Base-by-base conservation (phyloP, 2,113 vertebrate species). In the Cyprinodon variegatus region DNA sequence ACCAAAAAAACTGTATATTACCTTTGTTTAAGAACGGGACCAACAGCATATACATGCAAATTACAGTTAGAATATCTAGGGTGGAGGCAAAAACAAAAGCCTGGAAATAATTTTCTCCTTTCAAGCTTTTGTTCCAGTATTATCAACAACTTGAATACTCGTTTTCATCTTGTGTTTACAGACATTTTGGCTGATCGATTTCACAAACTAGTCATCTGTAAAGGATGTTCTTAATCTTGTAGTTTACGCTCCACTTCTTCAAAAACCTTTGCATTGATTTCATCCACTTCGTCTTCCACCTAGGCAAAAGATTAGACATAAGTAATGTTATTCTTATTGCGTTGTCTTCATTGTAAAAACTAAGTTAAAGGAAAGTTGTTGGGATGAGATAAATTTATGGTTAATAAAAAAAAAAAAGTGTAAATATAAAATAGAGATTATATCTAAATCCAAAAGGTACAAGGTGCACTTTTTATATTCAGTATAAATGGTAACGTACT, bases 241-340 rank as follows among this genome's bases (percentile, higher is more conserved):
- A 95, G 79, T 84, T 95, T 95, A 17, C 65, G 83, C 22, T 95
- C 94, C 79, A 95, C 64, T 61, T 95, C 94, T 14, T 81, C 74
- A 78, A 95, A 95, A 76, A 93, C 93, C 78, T 92, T 94, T 60
- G 86, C 77, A 61, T 81, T 95, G 72, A 94, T 61, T 86, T 95
- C 92, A 93, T 95, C 94, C 76, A 94, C 85, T 92, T 95, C 94
- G 89, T 95, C 94, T 86, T 93, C 84, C 62, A 95, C 94, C 95
- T 95, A 65, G 43, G 57, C 1, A 85, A 64, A 57, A 61, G 7
- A 74, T 13, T 61, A 39, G 70, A 85, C 22, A 6, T 50, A 3
- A 62, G 7, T 29, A n/a, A n/a, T 37, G 20, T 1, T 7, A 57
- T 57, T n/a, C 3, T 41, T 59, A 14, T 29, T 14, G 37, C 6